Evolutionary conservation across 2,113 vertebrate species (phyloP), one percentile per base, ranked within the genome.

Genomic region (Paramisgurnus dabryanus): DNA sequence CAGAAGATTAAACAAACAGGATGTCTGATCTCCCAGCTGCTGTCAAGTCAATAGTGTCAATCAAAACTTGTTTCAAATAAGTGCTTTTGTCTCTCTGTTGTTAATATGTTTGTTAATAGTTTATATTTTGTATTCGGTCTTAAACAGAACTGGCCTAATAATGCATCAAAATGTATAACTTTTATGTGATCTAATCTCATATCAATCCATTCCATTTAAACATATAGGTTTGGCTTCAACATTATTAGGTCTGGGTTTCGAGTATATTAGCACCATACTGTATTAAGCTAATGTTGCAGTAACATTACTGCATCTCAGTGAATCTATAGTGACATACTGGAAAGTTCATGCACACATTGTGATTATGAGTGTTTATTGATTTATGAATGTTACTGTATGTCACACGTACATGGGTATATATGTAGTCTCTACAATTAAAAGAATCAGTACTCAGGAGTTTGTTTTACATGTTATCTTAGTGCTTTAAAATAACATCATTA

Each of bases 401-500:
- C 82, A 81, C 74, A 60, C 39, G 50, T 75, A 64, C 58, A 53
- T 65, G 40, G 70, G 63, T 70, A 58, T 50, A 64, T 72, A 61
- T 66, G 49, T 68, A 71, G 77, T 76, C 86, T 79, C 72, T 85
- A 87, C 83, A 82, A 80, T 85, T 76, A 55, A 86, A 74, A 72
- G 83, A 76, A 81, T 76, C 89, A 89, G 76, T 87, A 90, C 90
- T 93, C 90, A 92, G 92, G 91, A 91, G 89, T 84, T 78, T 76
- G 43, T 85, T 74, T 82, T 80, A 81, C 80, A 82, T 88, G 73
- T 80, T 81, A 78, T 82, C 74, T 80, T 72, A 77, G 83, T 80
- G 61, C 83, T 85, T 83, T 87, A 85, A 85, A 75, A 85, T 85
- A 85, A 77, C 84, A 81, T 81, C 85, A 83, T 85, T 82, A 83